These are phyloP conservation scores for Drosophila repletoides DNA, from an alignment of 1,140 invertebrate genomes.

Conservation along the genomic window DNA sequence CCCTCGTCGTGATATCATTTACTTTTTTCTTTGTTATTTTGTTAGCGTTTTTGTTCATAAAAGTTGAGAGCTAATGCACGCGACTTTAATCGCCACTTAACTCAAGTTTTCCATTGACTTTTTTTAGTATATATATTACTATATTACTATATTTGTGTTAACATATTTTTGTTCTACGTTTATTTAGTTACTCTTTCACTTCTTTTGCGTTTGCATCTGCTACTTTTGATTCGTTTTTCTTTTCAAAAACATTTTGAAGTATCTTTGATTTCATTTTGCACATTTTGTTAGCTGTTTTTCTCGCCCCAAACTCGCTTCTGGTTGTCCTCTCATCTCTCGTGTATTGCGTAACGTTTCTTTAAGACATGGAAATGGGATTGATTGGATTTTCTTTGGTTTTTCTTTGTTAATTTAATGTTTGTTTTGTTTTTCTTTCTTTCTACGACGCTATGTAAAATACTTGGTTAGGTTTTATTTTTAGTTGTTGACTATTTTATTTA, in stretches of 20 bases:
- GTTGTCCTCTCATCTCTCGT: slow-evolving; percentile 42
- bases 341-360: slow-evolving; percentile 60
- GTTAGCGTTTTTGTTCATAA: slow-evolving; percentile 11
- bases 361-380: slow-evolving; percentile 58
- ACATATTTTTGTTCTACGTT: slow-evolving; percentile 68
- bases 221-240: slow-evolving; percentile 38
- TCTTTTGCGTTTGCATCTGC: slow-evolving; percentile 1
- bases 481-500: slow-evolving; percentile 41
- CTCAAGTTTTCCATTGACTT: slow-evolving; percentile 29
- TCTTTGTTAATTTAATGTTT: too few species aligned
- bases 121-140: slow-evolving; percentile 51
- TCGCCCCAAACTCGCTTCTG: neutral
- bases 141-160: too few species aligned
- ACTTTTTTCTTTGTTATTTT: neutral
- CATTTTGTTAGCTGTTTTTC: slow-evolving; percentile 52
- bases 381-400: slow-evolving; percentile 26
- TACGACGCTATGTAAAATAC: slow-evolving; percentile 71
- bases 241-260: slow-evolving; percentile 66
- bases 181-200: slow-evolving; percentile 40
- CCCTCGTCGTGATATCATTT: slow-evolving; percentile 36
- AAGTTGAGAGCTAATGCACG: slow-evolving; percentile 19
- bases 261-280: slow-evolving; percentile 73
- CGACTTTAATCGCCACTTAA: slow-evolving; percentile 8
- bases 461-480: slow-evolving; percentile 50
- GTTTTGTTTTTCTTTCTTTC: slow-evolving; percentile 13